Percentiles rank a stretch among this genome's conserved stretches.
Conservation (phyloP, 2,888 invertebrate genomes). For the Pseudoips prasinana region DNA sequence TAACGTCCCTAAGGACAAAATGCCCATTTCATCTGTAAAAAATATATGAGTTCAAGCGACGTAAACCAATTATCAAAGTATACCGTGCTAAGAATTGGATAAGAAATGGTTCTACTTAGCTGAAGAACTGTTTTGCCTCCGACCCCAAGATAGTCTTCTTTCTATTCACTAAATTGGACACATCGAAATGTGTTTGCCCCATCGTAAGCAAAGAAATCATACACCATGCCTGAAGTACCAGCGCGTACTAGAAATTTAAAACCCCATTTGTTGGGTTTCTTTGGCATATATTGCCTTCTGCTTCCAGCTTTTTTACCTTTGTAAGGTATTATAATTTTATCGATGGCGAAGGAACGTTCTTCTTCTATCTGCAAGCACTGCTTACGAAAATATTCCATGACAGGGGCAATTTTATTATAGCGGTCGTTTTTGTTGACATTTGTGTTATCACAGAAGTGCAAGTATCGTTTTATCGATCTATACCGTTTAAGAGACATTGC, state of each 20-base stretch:
- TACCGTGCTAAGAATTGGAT: constrained; percentile 8
- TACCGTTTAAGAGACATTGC: neutral
- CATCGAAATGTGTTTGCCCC: constrained; percentile 12
- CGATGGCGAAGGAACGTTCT: constrained; percentile 12
- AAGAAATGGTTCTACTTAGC: constrained; percentile 14
- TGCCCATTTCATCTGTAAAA: constrained; percentile 4
- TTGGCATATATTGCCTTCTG: constrained; percentile 14
- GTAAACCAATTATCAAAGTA: constrained; percentile 11
- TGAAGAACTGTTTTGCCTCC: constrained; percentile 7
- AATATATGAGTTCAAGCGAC: constrained; percentile 4
- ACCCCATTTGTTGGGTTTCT: constrained; percentile 11
- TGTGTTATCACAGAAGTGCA: constrained; percentile 10
- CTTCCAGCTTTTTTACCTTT: constrained; percentile 18
- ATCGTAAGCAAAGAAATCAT: constrained; percentile 18
- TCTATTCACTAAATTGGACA: constrained; percentile 7
- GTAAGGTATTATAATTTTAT: constrained; percentile 19
- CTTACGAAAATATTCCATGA: constrained; percentile 7
- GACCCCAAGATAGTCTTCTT: constrained; percentile 13
- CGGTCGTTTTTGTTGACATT: constrained; percentile 7
- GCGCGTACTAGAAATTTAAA: constrained; percentile 19
- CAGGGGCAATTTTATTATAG: constrained; percentile 3
- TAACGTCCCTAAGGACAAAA: constrained; percentile 5
- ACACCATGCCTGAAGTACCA: constrained; percentile 13
- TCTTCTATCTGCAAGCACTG: constrained; percentile 12
- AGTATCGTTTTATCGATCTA: constrained; percentile 1